These are phyloP conservation scores for Carabus problematicus DNA, from an alignment of 2,888 invertebrate genomes.

Conservation along the genomic window DNA sequence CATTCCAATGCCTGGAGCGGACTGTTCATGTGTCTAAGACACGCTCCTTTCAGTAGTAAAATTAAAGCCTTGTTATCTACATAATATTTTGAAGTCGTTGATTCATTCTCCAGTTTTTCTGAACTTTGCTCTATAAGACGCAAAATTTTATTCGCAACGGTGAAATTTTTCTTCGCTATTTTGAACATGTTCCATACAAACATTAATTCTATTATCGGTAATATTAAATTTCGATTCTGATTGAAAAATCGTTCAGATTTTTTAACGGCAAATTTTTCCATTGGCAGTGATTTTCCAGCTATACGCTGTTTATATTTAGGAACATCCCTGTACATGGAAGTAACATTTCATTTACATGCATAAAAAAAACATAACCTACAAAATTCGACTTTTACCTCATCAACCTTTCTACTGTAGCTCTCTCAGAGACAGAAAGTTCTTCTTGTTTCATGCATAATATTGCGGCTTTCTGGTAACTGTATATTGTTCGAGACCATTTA, in stretches of 20 bases:
- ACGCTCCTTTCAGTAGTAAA: conserved; percentile 81
- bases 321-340: conserved; percentile 67
- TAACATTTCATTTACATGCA: conserved; percentile 10
- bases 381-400: conserved; percentile 66
- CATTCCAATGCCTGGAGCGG: conserved; percentile 80
- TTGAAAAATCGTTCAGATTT: conserved; percentile 80
- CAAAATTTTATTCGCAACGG: conserved; percentile 67
- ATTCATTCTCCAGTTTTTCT: conserved; percentile 50
- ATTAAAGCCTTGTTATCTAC: conserved; percentile 79
- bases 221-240: conserved; percentile 74
- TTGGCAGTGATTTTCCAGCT: conserved; percentile 94
- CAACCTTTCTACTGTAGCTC: conserved; percentile 66
- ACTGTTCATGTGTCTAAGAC: conserved; percentile 79
- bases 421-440: conserved; percentile 61
- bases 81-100: conserved; percentile 62
- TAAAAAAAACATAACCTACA: background rate
- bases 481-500: conserved; percentile 91
- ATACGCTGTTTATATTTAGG: conserved; percentile 86
- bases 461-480: conserved; percentile 88
- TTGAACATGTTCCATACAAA: conserved; percentile 94
- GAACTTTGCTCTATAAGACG: conserved; percentile 68
- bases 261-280: conserved; percentile 95
- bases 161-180: conserved; percentile 75
- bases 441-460: conserved; percentile 78
- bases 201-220: conserved; percentile 88